Base-by-base conservation (phyloP, 1,140 invertebrate genomes). In the Hyles euphorbiae region DNA sequence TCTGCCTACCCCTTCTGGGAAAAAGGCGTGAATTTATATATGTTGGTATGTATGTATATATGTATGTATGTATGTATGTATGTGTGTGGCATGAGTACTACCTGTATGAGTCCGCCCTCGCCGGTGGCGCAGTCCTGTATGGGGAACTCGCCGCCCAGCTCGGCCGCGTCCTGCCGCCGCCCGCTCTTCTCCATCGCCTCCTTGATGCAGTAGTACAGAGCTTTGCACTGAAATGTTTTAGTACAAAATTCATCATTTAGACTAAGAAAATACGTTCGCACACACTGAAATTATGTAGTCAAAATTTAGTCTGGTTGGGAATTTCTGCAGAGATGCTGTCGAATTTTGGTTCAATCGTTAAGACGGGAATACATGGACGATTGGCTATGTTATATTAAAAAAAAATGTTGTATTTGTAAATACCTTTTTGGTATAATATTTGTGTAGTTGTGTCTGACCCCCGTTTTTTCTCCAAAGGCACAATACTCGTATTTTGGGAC, bases 371-470 rank as follows among this genome's bases (percentile, higher is more conserved):
- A 22, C 22, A 22, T 22, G 22, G 22, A 22, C 22, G 22, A 22
- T 22, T 22, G 22, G 22, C 22, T 22, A 22, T 22, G 22, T 22
- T 22, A 22, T 22, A 22, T 22, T 22, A 22, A 22, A 22, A 22
- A 22, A 22, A 22, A 22, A 22, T 22, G 22, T 22, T 22, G 0
- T 1, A 22, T 22, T 22, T 22, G 22, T 22, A 22, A 22, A 22
- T 22, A 98, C 98, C 93, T 99, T 99, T 88, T 98, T 97, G 0
- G 98, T 99, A 81, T 99, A 99, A 90, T 99, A 99, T 91, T 99
- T 99, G 87, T 99, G 97, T 55, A 99, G 92, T 76, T 99, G 95
- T 0, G 96, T 97, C 79, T 97, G 95, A 8, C 95, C 96, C 3
- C 96, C 96, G 74, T 95, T 96, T 67, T 95, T 92, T 60, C 96